These are phyloP conservation scores for Heliconius erato DNA, from an alignment of 2,888 invertebrate genomes.

Conservation along the genomic window DNA sequence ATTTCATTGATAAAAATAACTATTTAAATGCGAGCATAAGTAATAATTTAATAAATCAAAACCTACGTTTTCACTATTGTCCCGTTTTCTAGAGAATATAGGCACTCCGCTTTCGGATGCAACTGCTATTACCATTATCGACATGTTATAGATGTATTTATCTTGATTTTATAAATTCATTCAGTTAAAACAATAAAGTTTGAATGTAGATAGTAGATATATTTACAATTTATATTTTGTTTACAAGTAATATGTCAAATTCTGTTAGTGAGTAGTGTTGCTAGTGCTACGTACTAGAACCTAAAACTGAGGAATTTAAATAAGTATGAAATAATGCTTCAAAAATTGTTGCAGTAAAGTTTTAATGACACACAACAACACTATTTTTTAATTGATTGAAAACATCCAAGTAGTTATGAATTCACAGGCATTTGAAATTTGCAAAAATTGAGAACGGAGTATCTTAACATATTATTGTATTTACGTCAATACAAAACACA, in stretches of 20 bases:
- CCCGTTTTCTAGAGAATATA: constrained; percentile 93
- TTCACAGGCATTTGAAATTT: too few relatives aligned
- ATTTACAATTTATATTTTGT: constrained; percentile 3
- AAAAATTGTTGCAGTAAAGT: too few relatives aligned
- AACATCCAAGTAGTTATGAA: too few relatives aligned
- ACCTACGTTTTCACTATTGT: constrained; percentile 90
- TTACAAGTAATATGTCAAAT: constrained; percentile 1
- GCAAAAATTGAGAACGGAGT: too few relatives aligned
- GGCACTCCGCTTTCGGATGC: constrained; percentile 95
- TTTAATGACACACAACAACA: too few relatives aligned
- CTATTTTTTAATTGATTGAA: too few relatives aligned
- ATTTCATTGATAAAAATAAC: neutral
- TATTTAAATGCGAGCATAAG: neutral
- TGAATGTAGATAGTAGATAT: too few relatives aligned
- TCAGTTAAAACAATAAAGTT: neutral
- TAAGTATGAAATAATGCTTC: too few relatives aligned
- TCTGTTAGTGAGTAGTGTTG: neutral
- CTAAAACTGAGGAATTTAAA: neutral
- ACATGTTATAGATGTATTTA: constrained; percentile 83
- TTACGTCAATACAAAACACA: too few relatives aligned
- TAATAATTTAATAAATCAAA: neutral
- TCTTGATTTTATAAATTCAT: neutral
- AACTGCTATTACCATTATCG: constrained; percentile 92
- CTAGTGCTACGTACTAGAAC: neutral
- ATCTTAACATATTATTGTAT: too few relatives aligned